phyloP scores from a whole-genome alignment of 37 sponge, comb jelly and placozoan species.

The Chondrilla cf. caribensis region DNA sequence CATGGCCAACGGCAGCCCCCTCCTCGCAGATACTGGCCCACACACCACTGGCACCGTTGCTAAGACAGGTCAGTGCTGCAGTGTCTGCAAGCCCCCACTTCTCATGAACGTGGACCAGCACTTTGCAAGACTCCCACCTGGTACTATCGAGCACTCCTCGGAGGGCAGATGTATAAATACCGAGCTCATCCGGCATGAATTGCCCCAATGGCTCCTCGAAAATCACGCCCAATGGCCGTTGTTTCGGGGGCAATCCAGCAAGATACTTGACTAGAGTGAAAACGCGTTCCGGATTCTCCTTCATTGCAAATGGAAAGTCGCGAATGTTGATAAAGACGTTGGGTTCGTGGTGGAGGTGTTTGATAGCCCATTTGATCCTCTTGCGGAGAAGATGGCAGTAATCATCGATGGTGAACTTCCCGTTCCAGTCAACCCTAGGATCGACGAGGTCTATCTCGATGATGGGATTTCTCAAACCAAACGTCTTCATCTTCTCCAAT shows the following conservation, averaged over 20 bases:
- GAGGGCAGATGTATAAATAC: background rate
- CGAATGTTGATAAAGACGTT: background rate
- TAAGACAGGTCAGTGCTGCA: slow-evolving; percentile 8
- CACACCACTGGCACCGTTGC: slow-evolving; percentile 29
- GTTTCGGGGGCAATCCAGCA: background rate
- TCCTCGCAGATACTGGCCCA: slow-evolving; percentile 32
- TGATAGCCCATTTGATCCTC: background rate
- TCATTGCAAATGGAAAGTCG: background rate
- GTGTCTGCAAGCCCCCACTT: slow-evolving; percentile 29
- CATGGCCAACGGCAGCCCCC: slow-evolving; percentile 40
- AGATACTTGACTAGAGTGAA: background rate
- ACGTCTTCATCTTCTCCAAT: background rate
- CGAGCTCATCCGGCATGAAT: background rate
- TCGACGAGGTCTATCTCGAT: background rate
- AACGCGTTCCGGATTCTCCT: background rate
- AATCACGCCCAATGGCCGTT: background rate
- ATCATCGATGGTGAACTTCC: background rate
- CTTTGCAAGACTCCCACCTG: slow-evolving; percentile 18
- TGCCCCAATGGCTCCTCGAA: background rate
- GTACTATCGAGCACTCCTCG: slow-evolving; percentile 14
- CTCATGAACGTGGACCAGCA: slow-evolving; percentile 38
- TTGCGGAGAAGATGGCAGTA: background rate
- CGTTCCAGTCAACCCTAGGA: background rate
- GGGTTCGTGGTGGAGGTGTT: background rate
- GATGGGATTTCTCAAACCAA: background rate